A percentile compares a stretch with the other conserved stretches of the same genome.
These are phyloP conservation scores for Oscarella lobularis DNA, from an alignment of 37 sponge, comb jelly and placozoan species.

Conservation along the genomic window DNA sequence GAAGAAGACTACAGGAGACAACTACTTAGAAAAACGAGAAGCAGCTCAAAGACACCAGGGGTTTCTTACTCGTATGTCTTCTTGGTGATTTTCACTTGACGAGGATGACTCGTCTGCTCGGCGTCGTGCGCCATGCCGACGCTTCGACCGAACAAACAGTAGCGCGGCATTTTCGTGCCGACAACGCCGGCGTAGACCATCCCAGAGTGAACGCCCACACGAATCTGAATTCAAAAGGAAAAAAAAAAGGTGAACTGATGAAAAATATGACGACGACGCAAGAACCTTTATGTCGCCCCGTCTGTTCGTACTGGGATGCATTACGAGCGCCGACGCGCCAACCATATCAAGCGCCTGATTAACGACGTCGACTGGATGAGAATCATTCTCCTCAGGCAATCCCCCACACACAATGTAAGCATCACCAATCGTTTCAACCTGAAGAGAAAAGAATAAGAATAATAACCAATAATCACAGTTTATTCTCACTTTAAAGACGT, in stretches of 20 bases:
- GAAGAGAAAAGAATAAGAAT: neutral
- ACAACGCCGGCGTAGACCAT: conserved; percentile 86
- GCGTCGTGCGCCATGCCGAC: conserved; percentile 82
- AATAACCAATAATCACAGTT: neutral
- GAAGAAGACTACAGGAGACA: too few relatives aligned
- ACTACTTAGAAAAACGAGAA: too few relatives aligned
- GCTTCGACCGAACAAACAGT: conserved; percentile 94
- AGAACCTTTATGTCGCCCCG: too few relatives aligned
- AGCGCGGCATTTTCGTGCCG: conserved; percentile 84
- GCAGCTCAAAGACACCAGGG: too few relatives aligned
- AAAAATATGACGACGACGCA: too few relatives aligned
- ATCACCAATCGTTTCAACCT: conserved; percentile 87
- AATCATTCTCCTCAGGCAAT: conserved; percentile 38
- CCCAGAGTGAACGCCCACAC: conserved; percentile 80
- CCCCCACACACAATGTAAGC: conserved; percentile 82
- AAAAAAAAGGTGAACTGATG: neutral
- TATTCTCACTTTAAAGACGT: conserved; percentile 70
- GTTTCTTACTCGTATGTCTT: conserved; percentile 56
- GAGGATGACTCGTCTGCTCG: conserved; percentile 56
- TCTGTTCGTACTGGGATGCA: neutral
- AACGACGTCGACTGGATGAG: conserved; percentile 48
- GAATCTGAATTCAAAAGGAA: conserved; percentile 29
- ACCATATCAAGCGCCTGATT: conserved; percentile 84
- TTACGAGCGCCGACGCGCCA: neutral
- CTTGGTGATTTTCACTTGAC: conserved; percentile 65